These are phyloP conservation scores for Syngnathus rostellatus DNA, from an alignment of 2,797 vertebrate species.

Conservation along the genomic window DNA sequence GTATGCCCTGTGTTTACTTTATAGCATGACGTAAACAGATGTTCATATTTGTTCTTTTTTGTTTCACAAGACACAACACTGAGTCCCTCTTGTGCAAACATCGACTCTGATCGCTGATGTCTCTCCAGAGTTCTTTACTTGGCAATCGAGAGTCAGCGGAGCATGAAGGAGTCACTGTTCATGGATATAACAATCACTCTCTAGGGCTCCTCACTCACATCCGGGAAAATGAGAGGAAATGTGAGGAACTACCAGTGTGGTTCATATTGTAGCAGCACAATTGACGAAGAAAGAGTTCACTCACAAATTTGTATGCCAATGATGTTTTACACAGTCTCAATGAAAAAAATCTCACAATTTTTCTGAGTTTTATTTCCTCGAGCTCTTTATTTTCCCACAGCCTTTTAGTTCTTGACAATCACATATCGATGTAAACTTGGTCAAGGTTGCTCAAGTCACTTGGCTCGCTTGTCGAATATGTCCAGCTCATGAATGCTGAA, in stretches of 20 bases:
- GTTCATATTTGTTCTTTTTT: neutral
- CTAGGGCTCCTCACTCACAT: constrained; percentile 1
- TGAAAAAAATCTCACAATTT: too few species aligned
- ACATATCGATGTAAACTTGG: constrained; percentile 56
- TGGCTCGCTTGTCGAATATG: constrained; percentile 53
- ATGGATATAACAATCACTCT: constrained; percentile 12
- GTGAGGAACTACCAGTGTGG: neutral
- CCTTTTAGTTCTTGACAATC: constrained; percentile 57
- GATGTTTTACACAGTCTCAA: too few species aligned
- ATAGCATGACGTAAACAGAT: neutral
- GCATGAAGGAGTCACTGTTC: constrained; percentile 8
- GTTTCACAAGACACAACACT: neutral
- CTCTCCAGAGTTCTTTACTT: constrained; percentile 9
- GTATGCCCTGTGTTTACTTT: neutral
- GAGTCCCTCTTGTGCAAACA: constrained; percentile 5
- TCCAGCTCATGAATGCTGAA: constrained; percentile 47
- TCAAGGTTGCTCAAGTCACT: constrained; percentile 59
- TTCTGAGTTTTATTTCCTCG: neutral
- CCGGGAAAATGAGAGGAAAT: neutral
- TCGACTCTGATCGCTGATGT: constrained; percentile 5
- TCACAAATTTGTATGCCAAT: too few species aligned
- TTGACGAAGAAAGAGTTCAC: neutral
- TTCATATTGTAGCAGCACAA: neutral
- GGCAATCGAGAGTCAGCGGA: constrained; percentile 7
- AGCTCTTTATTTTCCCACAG: constrained; percentile 62